phyloP scores from a whole-genome alignment of 2,888 invertebrate species.

The Aspidapion aeneum region DNA sequence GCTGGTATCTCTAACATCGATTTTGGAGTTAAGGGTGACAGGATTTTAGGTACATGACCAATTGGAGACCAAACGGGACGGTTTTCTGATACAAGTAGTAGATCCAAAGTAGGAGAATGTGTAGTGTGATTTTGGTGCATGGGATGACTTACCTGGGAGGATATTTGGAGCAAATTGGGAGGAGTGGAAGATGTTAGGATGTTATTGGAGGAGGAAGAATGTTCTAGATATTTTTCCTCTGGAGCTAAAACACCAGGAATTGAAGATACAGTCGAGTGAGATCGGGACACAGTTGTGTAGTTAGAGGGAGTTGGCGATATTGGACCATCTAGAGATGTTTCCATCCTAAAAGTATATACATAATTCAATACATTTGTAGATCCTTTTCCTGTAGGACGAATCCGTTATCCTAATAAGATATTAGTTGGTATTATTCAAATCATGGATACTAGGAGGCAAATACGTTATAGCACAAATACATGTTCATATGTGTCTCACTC shows the following conservation, averaged over 20 bases:
- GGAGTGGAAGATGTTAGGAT: too few species aligned
- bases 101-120: too few species aligned
- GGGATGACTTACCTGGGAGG: slow-evolving; percentile 10
- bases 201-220: slow-evolving; percentile 25
- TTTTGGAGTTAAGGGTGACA: slow-evolving; percentile 36
- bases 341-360: slow-evolving; percentile 43
- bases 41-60: slow-evolving; percentile 11
- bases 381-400: too few species aligned
- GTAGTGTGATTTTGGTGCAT: slow-evolving; percentile 10
- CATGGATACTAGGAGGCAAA: too few species aligned
- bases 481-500: too few species aligned
- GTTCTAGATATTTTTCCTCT: slow-evolving; percentile 32
- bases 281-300: slow-evolving; percentile 32
- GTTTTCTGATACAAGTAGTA: too few species aligned
- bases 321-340: slow-evolving; percentile 48
- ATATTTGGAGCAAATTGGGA: slow-evolving; percentile 20
- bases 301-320: slow-evolving; percentile 32
- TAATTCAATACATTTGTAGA: too few species aligned
- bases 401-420: too few species aligned
- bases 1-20: slow-evolving; percentile 46
- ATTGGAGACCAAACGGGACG: background rate
- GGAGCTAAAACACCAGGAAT: slow-evolving; percentile 25
- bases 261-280: slow-evolving; percentile 35
- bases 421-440: too few species aligned
- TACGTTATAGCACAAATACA: too few species aligned